Conservation (phyloP, 1,140 invertebrate species). For the Grapholita molesta region DNA sequence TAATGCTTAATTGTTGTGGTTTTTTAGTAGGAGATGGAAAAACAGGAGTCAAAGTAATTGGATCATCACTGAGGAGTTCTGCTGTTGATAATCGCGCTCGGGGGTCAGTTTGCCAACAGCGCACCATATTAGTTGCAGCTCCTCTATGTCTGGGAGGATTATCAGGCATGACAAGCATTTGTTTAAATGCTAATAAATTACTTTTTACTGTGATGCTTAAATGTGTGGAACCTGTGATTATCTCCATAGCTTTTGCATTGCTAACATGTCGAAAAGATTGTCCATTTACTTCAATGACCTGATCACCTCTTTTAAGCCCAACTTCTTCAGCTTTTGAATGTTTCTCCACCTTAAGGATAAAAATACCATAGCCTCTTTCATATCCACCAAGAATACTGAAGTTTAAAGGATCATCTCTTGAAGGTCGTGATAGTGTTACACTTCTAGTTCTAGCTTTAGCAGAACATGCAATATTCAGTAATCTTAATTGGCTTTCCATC, state of each 20-base stretch:
- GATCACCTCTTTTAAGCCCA: slow-evolving; percentile 98
- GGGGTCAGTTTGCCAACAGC: slow-evolving; percentile 81
- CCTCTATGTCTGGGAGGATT: slow-evolving; percentile 86
- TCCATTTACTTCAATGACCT: slow-evolving; percentile 98
- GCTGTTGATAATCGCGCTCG: slow-evolving; percentile 82
- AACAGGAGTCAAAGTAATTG: slow-evolving; percentile 88
- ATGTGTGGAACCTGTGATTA: slow-evolving; percentile 95
- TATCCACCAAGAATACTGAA: slow-evolving; percentile 97
- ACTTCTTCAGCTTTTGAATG: slow-evolving; percentile 96
- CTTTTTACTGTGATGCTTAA: slow-evolving; percentile 98
- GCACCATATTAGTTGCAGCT: slow-evolving; percentile 68
- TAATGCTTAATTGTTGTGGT: slow-evolving; percentile 82
- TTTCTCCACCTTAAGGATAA: slow-evolving; percentile 96
- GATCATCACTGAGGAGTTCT: slow-evolving; percentile 84
- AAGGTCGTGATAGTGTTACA: slow-evolving; percentile 93
- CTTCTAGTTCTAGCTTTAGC: slow-evolving; percentile 96
- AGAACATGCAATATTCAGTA: slow-evolving; percentile 97
- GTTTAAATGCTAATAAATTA: slow-evolving; percentile 91
- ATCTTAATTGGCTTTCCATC: slow-evolving; percentile 88
- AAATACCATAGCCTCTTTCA: slow-evolving; percentile 94
- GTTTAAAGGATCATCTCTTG: slow-evolving; percentile 93
- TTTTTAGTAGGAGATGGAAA: slow-evolving; percentile 92
- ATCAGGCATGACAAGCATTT: slow-evolving; percentile 92
- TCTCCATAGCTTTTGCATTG: slow-evolving; percentile 93
- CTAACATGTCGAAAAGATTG: slow-evolving; percentile 96